Conservation (phyloP, 2,888 invertebrate genomes). For the Eristalinus sepulchralis region DNA sequence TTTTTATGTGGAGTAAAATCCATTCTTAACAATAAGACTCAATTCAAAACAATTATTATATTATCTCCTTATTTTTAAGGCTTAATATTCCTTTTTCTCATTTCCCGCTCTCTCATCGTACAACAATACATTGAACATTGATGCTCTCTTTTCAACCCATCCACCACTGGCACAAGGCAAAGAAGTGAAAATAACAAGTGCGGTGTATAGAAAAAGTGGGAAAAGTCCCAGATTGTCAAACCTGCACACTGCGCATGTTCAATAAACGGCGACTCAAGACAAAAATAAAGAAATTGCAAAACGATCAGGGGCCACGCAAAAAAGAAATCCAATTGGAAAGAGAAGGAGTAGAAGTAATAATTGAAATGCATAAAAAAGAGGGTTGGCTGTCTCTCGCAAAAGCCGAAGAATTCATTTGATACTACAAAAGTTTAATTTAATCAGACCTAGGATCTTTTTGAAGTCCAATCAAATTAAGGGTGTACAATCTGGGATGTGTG, state of each 20-base stretch:
- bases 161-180: conserved; percentile 7
- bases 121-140: background rate
- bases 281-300: conserved; percentile 43
- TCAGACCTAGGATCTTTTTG: conserved; percentile 6
- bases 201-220: conserved; percentile 48
- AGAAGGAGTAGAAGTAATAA: conserved; percentile 14
- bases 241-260: conserved; percentile 52
- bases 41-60: conserved; percentile 57
- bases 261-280: conserved; percentile 17
- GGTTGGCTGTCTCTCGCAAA: background rate
- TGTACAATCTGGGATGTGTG: background rate
- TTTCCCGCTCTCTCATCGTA: background rate
- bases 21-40: conserved; percentile 33
- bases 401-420: background rate
- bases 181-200: background rate
- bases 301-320: background rate
- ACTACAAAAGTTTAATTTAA: conserved; percentile 13
- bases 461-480: conserved; percentile 5
- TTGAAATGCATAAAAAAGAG: background rate
- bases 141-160: conserved; percentile 1
- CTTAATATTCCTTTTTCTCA: background rate
- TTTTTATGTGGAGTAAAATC: background rate
- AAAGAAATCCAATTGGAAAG: background rate
- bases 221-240: conserved; percentile 53
- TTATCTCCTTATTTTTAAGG: conserved; percentile 15